A percentile compares a stretch with the other conserved stretches of the same genome.
phyloP scores from a whole-genome alignment of 2,888 invertebrate species.

The Nemurella pictetii region DNA sequence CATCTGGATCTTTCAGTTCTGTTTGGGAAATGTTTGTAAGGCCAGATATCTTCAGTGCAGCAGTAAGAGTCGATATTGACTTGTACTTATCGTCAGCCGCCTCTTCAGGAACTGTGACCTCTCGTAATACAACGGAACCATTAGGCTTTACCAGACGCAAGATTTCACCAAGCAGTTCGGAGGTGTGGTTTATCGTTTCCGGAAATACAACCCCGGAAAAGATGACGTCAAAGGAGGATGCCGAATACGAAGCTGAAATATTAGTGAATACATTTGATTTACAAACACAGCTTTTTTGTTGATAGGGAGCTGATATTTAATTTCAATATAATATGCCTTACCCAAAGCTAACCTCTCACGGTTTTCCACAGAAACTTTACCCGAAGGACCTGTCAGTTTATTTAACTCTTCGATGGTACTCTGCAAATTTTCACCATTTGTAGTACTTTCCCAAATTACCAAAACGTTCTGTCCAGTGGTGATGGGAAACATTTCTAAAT shows the following conservation, averaged over 20 bases:
- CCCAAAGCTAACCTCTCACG: conserved; percentile 62
- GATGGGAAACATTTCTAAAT: conserved; percentile 20
- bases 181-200: conserved; percentile 52
- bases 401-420: conserved; percentile 59
- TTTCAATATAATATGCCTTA: conserved; percentile 51
- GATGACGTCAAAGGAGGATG: conserved; percentile 65
- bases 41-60: conserved; percentile 66
- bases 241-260: conserved; percentile 58
- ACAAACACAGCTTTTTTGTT: background rate
- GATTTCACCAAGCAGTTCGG: conserved; percentile 57
- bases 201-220: conserved; percentile 59
- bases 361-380: conserved; percentile 62
- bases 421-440: conserved; percentile 54
- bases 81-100: conserved; percentile 47
- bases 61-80: conserved; percentile 47
- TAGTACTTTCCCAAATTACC: conserved; percentile 61
- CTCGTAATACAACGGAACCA: conserved; percentile 61
- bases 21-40: conserved; percentile 55
- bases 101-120: conserved; percentile 45
- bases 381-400: conserved; percentile 52
- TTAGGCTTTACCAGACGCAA: conserved; percentile 65
- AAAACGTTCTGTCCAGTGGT: conserved; percentile 55
- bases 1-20: conserved; percentile 47
- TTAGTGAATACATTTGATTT: background rate
- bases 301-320: too few species aligned